Conservation (phyloP, 92 coral and sea anemone species). For the Epizoanthus rinbou region DNA sequence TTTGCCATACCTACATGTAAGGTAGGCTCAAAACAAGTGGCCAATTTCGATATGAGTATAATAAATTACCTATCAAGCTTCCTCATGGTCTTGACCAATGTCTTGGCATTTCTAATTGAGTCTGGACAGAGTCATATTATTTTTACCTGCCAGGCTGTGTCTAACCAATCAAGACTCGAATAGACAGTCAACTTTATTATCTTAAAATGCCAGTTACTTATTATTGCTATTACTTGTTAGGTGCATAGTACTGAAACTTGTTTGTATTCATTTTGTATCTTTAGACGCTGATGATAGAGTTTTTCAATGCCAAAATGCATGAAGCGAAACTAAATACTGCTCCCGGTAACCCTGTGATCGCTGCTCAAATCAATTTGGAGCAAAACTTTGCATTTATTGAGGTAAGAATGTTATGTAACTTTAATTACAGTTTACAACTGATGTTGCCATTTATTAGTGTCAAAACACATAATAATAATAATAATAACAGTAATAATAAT, state of each 20-base stretch:
- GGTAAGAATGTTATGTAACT: conserved; percentile 51
- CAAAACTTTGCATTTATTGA: conserved; percentile 98
- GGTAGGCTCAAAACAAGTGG: too few relatives aligned
- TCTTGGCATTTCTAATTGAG: too few relatives aligned
- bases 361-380: conserved; percentile 97
- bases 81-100: too few relatives aligned
- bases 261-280: conserved; percentile 4
- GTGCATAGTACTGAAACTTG: neutral
- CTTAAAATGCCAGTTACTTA: too few relatives aligned
- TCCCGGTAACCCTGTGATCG: conserved; percentile 96
- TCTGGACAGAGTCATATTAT: too few relatives aligned
- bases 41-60: too few relatives aligned
- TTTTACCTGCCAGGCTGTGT: too few relatives aligned
- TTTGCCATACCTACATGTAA: too few relatives aligned
- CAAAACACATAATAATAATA: conserved; percentile 32
- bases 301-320: conserved; percentile 99
- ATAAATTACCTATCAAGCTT: too few relatives aligned
- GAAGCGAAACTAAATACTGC: conserved; percentile 96
- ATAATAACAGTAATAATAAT: too few relatives aligned
- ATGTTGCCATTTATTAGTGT: conserved; percentile 53
- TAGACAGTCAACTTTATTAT: too few relatives aligned
- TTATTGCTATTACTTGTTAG: neutral
- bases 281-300: conserved; percentile 94
- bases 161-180: too few relatives aligned
- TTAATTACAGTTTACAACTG: conserved; percentile 14